Conservation (phyloP, 2,888 invertebrate genomes). For the Saturnia japonica region DNA sequence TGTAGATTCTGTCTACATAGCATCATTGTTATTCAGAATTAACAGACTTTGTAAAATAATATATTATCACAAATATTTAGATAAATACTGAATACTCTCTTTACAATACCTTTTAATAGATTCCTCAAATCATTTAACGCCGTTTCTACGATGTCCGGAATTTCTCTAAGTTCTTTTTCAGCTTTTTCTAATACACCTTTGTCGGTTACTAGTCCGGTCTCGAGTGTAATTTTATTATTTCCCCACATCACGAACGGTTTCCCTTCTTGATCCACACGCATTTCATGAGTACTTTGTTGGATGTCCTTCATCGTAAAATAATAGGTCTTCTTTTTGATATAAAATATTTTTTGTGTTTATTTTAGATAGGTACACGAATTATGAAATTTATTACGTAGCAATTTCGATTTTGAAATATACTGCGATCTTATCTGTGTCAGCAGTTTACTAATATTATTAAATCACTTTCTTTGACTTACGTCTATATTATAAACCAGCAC, state of each 20-base stretch:
- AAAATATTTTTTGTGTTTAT: background rate
- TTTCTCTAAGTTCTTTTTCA: constrained; percentile 86
- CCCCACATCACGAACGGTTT: constrained; percentile 85
- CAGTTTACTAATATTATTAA: background rate
- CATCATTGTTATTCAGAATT: background rate
- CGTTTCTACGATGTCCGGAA: constrained; percentile 83
- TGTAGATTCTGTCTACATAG: background rate
- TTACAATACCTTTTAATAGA: constrained; percentile 80
- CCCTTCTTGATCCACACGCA: constrained; percentile 79
- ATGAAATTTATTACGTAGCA: background rate
- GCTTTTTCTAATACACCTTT: constrained; percentile 84
- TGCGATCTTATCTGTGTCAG: background rate
- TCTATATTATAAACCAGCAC: background rate
- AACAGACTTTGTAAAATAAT: background rate
- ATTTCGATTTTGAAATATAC: background rate
- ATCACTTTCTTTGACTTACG: background rate
- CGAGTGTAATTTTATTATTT: constrained; percentile 81
- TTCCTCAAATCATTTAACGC: constrained; percentile 80
- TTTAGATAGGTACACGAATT: background rate
- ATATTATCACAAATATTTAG: background rate
- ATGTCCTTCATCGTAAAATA: background rate
- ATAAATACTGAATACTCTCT: background rate
- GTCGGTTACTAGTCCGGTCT: constrained; percentile 82
- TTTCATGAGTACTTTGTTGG: constrained; percentile 39
- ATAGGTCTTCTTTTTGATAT: background rate